Evolutionary conservation across 1,140 invertebrate species (phyloP).

Genomic region (Pseudomyrmex sp.): DNA sequence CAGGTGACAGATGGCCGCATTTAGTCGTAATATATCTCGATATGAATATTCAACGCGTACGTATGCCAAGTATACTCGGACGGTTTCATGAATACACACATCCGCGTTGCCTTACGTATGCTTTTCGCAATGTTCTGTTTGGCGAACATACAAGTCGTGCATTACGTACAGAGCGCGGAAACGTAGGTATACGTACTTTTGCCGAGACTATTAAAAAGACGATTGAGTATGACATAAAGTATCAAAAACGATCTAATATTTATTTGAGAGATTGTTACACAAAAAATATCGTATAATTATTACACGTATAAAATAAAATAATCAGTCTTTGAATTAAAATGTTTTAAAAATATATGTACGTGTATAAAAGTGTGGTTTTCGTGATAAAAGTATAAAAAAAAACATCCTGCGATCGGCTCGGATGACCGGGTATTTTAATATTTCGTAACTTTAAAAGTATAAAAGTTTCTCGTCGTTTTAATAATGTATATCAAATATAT

Average conservation of each 20-base stretch:
- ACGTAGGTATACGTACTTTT: background rate
- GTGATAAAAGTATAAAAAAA: background rate
- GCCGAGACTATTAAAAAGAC: background rate
- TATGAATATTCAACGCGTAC: constrained; percentile 74
- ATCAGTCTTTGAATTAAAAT: constrained; percentile 35
- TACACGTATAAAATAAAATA: constrained; percentile 3
- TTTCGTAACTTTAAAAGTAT: too few species aligned
- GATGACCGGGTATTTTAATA: too few species aligned
- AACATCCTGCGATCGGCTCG: too few species aligned
- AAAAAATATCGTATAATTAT: background rate
- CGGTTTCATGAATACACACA: background rate
- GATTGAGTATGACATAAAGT: background rate
- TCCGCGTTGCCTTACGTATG: background rate
- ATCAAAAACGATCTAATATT: constrained; percentile 15
- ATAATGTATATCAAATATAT: background rate
- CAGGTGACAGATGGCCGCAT: constrained; percentile 64
- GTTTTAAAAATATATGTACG: background rate
- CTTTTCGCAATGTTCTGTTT: constrained; percentile 36
- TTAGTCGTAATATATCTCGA: constrained; percentile 63
- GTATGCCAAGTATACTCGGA: constrained; percentile 15
- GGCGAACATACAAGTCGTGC: constrained; percentile 4
- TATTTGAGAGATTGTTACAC: constrained; percentile 22
- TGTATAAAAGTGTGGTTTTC: background rate
- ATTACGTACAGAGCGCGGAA: constrained; percentile 13
- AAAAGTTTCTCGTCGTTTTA: background rate